These are phyloP conservation scores for Alosa alosa DNA, from an alignment of 2,113 vertebrate genomes.

Conservation along the genomic window DNA sequence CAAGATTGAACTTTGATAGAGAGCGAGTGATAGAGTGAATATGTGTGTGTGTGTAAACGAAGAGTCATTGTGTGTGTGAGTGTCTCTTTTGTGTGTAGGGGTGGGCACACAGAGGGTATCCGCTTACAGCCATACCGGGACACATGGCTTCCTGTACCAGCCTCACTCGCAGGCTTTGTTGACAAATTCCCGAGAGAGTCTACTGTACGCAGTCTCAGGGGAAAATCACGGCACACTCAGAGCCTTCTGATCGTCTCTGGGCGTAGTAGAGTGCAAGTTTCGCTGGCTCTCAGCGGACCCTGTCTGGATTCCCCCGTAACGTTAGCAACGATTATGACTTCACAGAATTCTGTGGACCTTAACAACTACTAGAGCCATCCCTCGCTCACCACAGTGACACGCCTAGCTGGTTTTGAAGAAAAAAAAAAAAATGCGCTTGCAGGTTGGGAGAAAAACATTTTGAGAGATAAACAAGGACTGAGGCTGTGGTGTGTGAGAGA, in stretches of 20 bases:
- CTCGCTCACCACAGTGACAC: too few relatives aligned
- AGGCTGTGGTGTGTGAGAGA: too few relatives aligned
- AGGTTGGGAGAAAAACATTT: too few relatives aligned
- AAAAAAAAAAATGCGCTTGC: too few relatives aligned
- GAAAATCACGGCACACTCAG: not conserved
- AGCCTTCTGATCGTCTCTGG: not conserved
- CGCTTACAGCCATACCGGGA: not conserved
- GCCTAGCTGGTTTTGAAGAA: too few relatives aligned
- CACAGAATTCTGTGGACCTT: not conserved
- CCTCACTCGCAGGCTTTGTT: not conserved
- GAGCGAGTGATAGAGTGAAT: too few relatives aligned
- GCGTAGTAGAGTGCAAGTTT: not conserved
- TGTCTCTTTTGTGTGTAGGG: not conserved
- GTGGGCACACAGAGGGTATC: not conserved
- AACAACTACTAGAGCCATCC: not conserved
- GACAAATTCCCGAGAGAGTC: not conserved
- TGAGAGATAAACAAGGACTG: too few relatives aligned
- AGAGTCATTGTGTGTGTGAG: not conserved
- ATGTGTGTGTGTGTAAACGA: not conserved
- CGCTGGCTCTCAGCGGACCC: not conserved
- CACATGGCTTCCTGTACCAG: not conserved
- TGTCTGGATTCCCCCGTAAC: not conserved
- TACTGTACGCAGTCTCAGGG: not conserved
- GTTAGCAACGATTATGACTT: not conserved
- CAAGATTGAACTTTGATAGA: not conserved